Evolutionary conservation across 1,140 invertebrate species (phyloP), one percentile per base, ranked within the genome.

Genomic region (Diachasmimorpha longicaudata): DNA sequence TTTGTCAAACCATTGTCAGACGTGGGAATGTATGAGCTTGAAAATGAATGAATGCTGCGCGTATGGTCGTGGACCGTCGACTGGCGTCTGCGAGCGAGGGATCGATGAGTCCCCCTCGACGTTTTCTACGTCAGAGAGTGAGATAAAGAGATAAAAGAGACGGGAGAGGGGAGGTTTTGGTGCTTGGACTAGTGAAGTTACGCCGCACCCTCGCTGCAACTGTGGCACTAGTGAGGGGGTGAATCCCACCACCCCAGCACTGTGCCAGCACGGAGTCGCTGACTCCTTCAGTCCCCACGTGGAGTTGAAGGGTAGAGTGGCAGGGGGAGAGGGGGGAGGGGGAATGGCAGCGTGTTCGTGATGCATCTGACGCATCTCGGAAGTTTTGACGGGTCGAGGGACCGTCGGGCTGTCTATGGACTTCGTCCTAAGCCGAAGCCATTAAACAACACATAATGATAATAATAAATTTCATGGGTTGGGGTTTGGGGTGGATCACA

Each of bases 31-130:
- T 31, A 31, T 31, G 6, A 31, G 4, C 19, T 52, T 2, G 63
- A 37, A 25, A 68, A 42, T 39, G 48, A 52, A 31, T 16, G 11
- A 4, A 44, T 8, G 36, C 23, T 66, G 52, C 16, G 68, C 21
- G 55, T 67, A 36, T 66, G 68, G 52, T 71, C 74, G 31, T 71
- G 74, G 74, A 76, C 74, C 74, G 23, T 19, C 55, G 55, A 76
- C 74, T 76, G 74, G 68, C 74, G 36, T 58, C 74, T 71, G 74
- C 36, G 74, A 63, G 58, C 23, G 58, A 63, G 69, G 39, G 69
- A 76, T 76, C 74, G 74, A 76, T 76, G 69, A 36, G 69, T 19
- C 14, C 58, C 19, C 31, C n/a, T 42, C 42, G 42, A 44, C 39
- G 37, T 70, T 70, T 70, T 42, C 68, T 19, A 31, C 74, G 16